Conservation (phyloP, 2,797 vertebrate species). For the Ceryle rudis region DNA sequence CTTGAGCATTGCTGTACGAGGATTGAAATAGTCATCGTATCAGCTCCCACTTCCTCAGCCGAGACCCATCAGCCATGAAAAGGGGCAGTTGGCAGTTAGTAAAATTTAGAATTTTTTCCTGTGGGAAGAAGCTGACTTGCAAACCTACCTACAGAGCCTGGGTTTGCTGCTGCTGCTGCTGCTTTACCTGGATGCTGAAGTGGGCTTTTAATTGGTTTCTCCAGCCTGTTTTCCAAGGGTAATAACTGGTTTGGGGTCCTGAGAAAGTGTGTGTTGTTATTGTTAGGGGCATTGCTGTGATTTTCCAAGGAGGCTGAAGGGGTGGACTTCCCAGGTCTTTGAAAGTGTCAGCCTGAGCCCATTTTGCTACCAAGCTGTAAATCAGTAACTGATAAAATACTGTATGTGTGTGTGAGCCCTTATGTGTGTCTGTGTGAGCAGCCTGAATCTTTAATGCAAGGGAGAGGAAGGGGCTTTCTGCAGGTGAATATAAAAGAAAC, state of each 20-base stretch:
- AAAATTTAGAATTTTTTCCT: conserved; percentile 55
- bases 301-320: conserved; percentile 35
- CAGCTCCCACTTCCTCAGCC: not conserved
- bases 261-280: conserved; percentile 5
- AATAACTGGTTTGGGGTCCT: conserved; percentile 3
- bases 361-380: conserved; percentile 31
- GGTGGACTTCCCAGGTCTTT: conserved; percentile 44
- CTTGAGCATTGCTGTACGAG: not conserved
- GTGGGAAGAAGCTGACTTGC: conserved; percentile 6
- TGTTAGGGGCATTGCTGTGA: conserved; percentile 11
- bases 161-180: conserved; percentile 1
- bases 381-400: conserved; percentile 33
- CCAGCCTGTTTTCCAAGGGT: conserved; percentile 11
- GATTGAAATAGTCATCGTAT: not conserved
- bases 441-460: conserved; percentile 60
- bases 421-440: not conserved
- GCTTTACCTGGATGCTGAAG: conserved; percentile 24
- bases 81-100: conserved; percentile 30
- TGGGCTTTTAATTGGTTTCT: conserved; percentile 54
- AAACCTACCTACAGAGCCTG: conserved; percentile 1
- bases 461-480: conserved; percentile 53
- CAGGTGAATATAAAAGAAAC: conserved; percentile 51
- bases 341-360: conserved; percentile 37
- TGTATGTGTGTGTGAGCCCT: not conserved
- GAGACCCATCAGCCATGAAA: conserved; percentile 25